These are phyloP conservation scores for Fopius arisanus DNA, from an alignment of 1,140 invertebrate species.

Conservation along the genomic window DNA sequence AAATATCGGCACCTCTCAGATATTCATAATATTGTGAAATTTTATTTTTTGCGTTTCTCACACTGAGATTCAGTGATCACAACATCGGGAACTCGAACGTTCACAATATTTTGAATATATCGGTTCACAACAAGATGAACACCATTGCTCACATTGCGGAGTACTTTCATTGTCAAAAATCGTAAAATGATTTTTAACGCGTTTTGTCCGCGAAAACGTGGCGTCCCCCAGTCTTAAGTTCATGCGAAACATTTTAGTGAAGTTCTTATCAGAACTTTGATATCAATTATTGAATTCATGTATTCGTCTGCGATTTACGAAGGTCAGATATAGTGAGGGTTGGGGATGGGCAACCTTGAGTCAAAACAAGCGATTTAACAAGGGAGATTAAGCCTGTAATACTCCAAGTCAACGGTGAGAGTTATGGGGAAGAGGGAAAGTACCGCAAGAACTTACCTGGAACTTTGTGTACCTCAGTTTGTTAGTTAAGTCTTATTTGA, in stretches of 20 bases:
- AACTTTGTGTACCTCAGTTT: neutral
- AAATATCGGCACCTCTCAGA: too few species aligned
- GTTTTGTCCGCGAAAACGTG: too few species aligned
- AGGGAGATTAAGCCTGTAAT: neutral
- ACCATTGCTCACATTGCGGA: too few species aligned
- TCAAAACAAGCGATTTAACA: conserved; percentile 2
- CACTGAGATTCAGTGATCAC: too few species aligned
- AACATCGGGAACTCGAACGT: too few species aligned
- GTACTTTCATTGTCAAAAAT: too few species aligned
- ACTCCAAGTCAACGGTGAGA: conserved; percentile 6
- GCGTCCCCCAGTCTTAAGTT: too few species aligned
- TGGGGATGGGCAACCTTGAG: neutral
- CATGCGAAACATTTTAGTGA: neutral
- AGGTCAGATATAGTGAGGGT: neutral
- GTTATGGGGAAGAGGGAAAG: neutral
- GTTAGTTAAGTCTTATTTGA: neutral
- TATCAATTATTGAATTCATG: neutral
- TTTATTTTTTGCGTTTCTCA: too few species aligned
- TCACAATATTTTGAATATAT: too few species aligned
- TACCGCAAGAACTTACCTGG: neutral
- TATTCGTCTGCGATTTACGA: neutral
- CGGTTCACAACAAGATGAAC: too few species aligned
- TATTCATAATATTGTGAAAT: too few species aligned
- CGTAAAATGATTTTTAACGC: too few species aligned
- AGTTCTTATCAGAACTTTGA: neutral